phyloP scores from a whole-genome alignment of 2,113 vertebrate genomes.

The Catharus bicknelli region DNA sequence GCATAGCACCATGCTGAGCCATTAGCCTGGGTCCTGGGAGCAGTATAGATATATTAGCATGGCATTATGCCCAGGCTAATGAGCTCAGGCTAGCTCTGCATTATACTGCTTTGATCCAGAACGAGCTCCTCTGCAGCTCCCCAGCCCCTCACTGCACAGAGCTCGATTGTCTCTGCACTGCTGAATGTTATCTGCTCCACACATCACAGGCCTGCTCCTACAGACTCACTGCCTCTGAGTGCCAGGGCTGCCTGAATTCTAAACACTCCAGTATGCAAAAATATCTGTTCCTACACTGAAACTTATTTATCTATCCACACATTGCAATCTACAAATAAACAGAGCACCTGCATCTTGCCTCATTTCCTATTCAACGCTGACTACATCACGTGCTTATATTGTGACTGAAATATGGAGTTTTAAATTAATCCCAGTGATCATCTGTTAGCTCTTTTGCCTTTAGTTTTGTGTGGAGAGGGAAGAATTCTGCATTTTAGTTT shows the following conservation, averaged over 20 bases:
- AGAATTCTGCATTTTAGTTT: background rate
- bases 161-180: background rate
- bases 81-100: conserved; percentile 33
- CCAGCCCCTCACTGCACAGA: background rate
- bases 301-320: conserved; percentile 10
- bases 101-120: conserved; percentile 13
- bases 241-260: conserved; percentile 2
- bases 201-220: background rate
- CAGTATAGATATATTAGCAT: conserved; percentile 38
- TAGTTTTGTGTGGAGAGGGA: background rate
- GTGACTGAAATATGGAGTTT: background rate
- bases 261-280: background rate
- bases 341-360: background rate
- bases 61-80: conserved; percentile 15
- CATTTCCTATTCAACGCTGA: background rate
- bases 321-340: background rate
- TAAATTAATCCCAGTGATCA: background rate
- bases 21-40: conserved; percentile 48
- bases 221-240: background rate
- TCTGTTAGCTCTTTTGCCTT: background rate
- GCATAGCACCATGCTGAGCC: conserved; percentile 31
- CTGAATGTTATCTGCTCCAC: background rate
- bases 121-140: background rate
- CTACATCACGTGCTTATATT: background rate
- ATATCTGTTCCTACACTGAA: background rate